phyloP scores from a whole-genome alignment of 2,113 vertebrate genomes.

The Callipepla squamata region DNA sequence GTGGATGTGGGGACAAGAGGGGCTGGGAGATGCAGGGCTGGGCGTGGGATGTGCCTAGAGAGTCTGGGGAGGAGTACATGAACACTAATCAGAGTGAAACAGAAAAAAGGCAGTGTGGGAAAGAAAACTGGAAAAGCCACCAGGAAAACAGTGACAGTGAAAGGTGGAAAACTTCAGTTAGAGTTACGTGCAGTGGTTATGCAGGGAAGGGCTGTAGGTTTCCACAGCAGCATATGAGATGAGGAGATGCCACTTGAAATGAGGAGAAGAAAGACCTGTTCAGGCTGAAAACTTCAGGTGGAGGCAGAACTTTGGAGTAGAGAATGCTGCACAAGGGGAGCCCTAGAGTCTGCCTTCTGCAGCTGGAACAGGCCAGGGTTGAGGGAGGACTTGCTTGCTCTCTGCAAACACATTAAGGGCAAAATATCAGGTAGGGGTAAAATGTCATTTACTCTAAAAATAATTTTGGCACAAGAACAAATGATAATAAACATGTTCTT shows the following conservation, averaged over 20 bases:
- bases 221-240: not conserved
- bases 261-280: not conserved
- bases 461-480: not conserved
- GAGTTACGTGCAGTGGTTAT: rapidly evolving
- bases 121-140: not conserved
- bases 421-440: not conserved
- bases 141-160: not conserved
- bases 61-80: not conserved
- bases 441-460: not conserved
- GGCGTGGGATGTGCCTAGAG: not conserved
- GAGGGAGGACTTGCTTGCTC: not conserved
- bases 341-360: not conserved
- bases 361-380: not conserved
- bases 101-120: not conserved
- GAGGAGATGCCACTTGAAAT: rapidly evolving
- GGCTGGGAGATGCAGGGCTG: rapidly evolving
- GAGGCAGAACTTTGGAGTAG: not conserved
- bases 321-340: not conserved
- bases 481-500: not conserved
- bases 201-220: not conserved
- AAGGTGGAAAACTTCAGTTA: not conserved
- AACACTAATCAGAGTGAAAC: not conserved
- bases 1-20: not conserved
- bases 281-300: not conserved
- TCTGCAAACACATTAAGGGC: not conserved